These are phyloP conservation scores for Psittacula derbiana DNA, from an alignment of 2,797 vertebrate species.

Conservation along the genomic window DNA sequence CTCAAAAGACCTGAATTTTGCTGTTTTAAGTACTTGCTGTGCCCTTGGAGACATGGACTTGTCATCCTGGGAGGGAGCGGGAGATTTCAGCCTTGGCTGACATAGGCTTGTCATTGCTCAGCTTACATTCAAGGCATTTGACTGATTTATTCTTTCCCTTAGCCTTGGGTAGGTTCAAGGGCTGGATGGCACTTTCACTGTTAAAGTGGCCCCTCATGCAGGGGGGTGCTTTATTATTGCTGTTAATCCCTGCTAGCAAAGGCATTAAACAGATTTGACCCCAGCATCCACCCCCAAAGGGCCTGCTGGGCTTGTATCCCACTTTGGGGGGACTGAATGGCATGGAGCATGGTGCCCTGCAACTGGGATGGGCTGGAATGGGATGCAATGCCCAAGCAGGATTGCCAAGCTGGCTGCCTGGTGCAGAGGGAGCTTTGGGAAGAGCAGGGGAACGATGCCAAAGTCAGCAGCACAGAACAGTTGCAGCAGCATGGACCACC, in stretches of 20 bases:
- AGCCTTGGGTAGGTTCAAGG: neutral
- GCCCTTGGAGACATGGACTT: neutral
- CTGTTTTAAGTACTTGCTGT: neutral
- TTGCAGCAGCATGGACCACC: neutral
- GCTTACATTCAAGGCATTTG: neutral
- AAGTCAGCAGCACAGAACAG: neutral
- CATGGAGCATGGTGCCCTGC: accelerated
- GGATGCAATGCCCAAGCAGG: neutral
- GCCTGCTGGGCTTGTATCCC: neutral
- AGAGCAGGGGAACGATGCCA: neutral
- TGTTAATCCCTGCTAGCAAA: neutral
- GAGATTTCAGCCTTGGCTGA: neutral
- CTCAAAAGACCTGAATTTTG: neutral
- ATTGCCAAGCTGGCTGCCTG: neutral
- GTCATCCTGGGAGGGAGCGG: neutral
- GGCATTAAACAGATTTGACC: neutral
- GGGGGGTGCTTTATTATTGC: neutral
- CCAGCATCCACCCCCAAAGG: neutral
- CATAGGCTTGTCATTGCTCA: neutral
- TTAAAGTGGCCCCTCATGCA: neutral
- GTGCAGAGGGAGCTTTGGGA: neutral
- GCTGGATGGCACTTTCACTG: accelerated
- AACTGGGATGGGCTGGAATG: neutral
- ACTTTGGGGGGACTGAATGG: accelerated
- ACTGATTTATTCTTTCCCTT: neutral